These are phyloP conservation scores for Spilosoma lubricipeda DNA, from an alignment of 2,888 invertebrate genomes.

Conservation along the genomic window DNA sequence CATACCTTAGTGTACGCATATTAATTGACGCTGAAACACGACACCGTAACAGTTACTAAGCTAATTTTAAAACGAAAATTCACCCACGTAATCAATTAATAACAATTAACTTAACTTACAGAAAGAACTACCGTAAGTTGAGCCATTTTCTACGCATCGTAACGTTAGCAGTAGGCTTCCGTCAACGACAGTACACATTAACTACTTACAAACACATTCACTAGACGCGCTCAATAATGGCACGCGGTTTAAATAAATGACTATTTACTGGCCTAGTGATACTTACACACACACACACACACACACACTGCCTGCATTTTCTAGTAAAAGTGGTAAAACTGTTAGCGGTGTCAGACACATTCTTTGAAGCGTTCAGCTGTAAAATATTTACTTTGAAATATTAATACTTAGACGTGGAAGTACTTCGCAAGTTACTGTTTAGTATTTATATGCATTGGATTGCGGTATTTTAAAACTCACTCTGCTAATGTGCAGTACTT, in stretches of 20 bases:
- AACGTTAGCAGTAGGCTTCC: slow-evolving; percentile 10
- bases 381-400: not conserved
- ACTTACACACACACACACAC: not conserved
- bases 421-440: not conserved
- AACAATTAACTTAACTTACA: slow-evolving; percentile 4
- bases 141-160: slow-evolving; percentile 14
- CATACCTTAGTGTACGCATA: not conserved
- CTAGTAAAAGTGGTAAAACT: slow-evolving; percentile 15
- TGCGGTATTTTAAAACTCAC: not conserved
- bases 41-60: not conserved
- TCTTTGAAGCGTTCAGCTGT: not conserved
- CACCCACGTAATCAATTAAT: slow-evolving; percentile 9
- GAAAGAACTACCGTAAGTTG: slow-evolving; percentile 24
- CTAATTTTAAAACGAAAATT: not conserved
- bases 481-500: not conserved
- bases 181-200: slow-evolving; percentile 11
- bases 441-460: not conserved
- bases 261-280: slow-evolving; percentile 11
- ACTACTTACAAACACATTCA: slow-evolving; percentile 21
- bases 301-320: slow-evolving; percentile 1
- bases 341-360: not conserved
- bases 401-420: not conserved
- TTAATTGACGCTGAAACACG: not conserved
- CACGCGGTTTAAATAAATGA: slow-evolving; percentile 21
- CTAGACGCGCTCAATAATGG: slow-evolving; percentile 18